phyloP scores from a whole-genome alignment of 2,888 invertebrate genomes.

The Temnothorax ravouxi region DNA sequence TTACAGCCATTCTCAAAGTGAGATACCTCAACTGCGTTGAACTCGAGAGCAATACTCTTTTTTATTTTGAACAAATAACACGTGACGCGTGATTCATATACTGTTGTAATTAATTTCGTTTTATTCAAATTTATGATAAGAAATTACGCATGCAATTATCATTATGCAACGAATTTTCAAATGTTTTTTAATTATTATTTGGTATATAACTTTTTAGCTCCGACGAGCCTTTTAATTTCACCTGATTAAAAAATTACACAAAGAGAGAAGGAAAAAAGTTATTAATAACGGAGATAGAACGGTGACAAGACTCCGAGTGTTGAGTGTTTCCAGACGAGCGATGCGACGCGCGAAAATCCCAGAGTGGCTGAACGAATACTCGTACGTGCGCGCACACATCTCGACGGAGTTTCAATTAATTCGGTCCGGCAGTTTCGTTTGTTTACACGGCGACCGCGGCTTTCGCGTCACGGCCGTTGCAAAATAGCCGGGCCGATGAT shows the following conservation, averaged over 20 bases:
- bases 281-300: conserved; percentile 6
- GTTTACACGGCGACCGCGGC: conserved; percentile 68
- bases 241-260: not conserved
- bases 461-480: conserved; percentile 60
- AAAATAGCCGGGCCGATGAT: conserved; percentile 70
- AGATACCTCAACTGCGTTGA: conserved; percentile 15
- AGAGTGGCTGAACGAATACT: conserved; percentile 43
- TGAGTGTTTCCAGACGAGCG: conserved; percentile 19
- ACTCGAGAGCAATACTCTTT: conserved; percentile 12
- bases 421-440: conserved; percentile 68
- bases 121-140: not conserved
- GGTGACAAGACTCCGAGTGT: conserved; percentile 28
- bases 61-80: not conserved
- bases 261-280: not conserved
- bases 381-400: conserved; percentile 63
- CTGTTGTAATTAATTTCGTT: not conserved
- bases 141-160: not conserved
- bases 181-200: not conserved
- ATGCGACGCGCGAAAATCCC: conserved; percentile 48
- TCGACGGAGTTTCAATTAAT: conserved; percentile 78
- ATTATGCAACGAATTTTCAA: not conserved
- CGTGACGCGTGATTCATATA: not conserved
- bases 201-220: not conserved
- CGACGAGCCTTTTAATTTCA: not conserved
- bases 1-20: conserved; percentile 33